phyloP scores from a whole-genome alignment of 2,797 vertebrate genomes.

The Eulemur mongoz region DNA sequence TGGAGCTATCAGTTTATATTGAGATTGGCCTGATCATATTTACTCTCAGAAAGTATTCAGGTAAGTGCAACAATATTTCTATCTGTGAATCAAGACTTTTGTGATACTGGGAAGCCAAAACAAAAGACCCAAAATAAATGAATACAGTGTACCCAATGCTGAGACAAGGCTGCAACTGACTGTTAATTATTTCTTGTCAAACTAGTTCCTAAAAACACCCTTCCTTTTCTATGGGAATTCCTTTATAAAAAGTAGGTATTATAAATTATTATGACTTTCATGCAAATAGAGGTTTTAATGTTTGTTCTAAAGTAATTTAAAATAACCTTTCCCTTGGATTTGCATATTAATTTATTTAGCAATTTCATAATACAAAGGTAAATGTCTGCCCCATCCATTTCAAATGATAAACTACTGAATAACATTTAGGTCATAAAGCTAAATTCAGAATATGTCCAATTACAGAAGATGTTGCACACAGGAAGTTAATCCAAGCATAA shows the following conservation, averaged over 20 bases:
- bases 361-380: background rate
- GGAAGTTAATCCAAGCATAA: background rate
- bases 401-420: background rate
- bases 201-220: background rate
- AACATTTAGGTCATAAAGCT: constrained; percentile 16
- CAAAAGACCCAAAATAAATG: background rate
- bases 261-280: constrained; percentile 10
- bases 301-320: constrained; percentile 14
- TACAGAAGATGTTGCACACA: background rate
- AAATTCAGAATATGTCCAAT: constrained; percentile 5
- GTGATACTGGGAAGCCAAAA: background rate
- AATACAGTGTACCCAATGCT: background rate
- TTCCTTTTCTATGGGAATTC: background rate
- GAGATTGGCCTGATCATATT: background rate
- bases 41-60: background rate
- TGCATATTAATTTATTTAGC: background rate
- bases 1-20: background rate
- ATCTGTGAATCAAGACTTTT: background rate
- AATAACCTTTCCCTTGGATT: background rate
- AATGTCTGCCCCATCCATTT: background rate
- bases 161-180: background rate
- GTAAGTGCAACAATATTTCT: background rate
- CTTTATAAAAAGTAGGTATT: background rate
- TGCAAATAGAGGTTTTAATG: background rate
- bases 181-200: background rate